Evolutionary conservation across 1,140 invertebrate species (phyloP).

Genomic region (Caerostris extrusa): DNA sequence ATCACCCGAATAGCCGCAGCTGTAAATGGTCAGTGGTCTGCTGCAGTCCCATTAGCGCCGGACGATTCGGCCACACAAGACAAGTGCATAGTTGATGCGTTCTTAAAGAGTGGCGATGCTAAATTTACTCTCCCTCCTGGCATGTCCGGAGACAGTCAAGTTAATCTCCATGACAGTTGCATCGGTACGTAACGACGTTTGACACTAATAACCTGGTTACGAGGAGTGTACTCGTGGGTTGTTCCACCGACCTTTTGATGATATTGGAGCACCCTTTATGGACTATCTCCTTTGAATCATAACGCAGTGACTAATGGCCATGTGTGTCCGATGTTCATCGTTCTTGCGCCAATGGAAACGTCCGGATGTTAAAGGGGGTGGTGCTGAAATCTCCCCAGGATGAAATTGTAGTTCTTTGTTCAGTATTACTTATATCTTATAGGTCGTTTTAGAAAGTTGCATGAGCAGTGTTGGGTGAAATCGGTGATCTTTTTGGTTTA

Average conservation of each 20-base stretch:
- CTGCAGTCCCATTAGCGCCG: constrained; percentile 30
- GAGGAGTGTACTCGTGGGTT: constrained; percentile 51
- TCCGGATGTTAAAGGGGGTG: background rate
- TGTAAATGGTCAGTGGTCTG: constrained; percentile 72
- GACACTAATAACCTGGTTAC: constrained; percentile 77
- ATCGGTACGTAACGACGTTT: constrained; percentile 70
- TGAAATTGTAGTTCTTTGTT: background rate
- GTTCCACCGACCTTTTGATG: constrained; percentile 59
- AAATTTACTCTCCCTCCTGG: constrained; percentile 32
- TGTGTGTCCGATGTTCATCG: constrained; percentile 54
- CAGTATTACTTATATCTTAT: background rate
- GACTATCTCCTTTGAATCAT: constrained; percentile 69
- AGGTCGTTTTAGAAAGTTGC: background rate
- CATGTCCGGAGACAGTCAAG: constrained; percentile 74
- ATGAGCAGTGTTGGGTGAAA: background rate
- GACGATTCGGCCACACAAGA: constrained; percentile 20
- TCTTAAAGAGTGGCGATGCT: constrained; percentile 25
- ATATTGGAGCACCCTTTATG: constrained; percentile 74
- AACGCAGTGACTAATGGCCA: constrained; percentile 71
- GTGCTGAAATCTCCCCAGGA: background rate
- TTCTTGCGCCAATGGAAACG: constrained; percentile 20
- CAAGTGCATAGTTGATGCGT: constrained; percentile 68
- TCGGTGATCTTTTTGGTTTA: too few relatives aligned
- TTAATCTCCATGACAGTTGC: constrained; percentile 73
- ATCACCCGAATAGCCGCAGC: constrained; percentile 47